Evolutionary conservation across 2,797 vertebrate species (phyloP), one percentile per base, ranked within the genome.

Genomic region (Glossophaga mutica): DNA sequence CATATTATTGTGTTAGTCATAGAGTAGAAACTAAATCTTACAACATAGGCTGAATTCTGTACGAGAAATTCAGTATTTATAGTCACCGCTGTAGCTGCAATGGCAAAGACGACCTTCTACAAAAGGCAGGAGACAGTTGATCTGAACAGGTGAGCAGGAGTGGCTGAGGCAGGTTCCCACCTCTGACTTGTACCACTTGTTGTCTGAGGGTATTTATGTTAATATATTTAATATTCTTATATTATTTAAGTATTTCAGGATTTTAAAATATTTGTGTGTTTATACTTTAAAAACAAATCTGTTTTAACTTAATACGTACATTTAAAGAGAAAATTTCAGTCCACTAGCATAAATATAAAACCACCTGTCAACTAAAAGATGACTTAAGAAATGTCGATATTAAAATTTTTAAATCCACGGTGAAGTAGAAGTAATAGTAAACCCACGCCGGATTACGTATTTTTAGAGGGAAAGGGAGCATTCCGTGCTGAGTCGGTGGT

Each of bases 291-390:
- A 52, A 67, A 57, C 9, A 1, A 1, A 68, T 22, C 12, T 15
- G 18, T 44, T 78, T 84, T 92, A 70, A 77, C 37, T 87, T 29
- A 26, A 81, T 46, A 32, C 21, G 15, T 73, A 26, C 68, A 91
- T 88, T 55, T 87, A 44, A 93, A 96, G 26, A 93, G 37, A 91
- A 93, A 83, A 79, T 39, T 15, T 48, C n/a, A 48, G 24, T 24
- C n/a, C 22, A 22, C 32, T 68, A 57, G 67, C 3, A 26, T 78
- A 37, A 59, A 44, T 26, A 4, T 87, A 90, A 78, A 95, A 65
- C 39, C 85, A 42, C 59, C 50, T 89, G 24, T 21, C 48, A 77
- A 26, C 46, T 92, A 39, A 82, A 89, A 50, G 19, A 9, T 77
- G 90, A 68, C 76, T 78, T 93, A 57, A 89, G n/a, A 94, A 79